Base-by-base conservation (phyloP, 2,888 invertebrate species). In the Torymus aiolomorphi region DNA sequence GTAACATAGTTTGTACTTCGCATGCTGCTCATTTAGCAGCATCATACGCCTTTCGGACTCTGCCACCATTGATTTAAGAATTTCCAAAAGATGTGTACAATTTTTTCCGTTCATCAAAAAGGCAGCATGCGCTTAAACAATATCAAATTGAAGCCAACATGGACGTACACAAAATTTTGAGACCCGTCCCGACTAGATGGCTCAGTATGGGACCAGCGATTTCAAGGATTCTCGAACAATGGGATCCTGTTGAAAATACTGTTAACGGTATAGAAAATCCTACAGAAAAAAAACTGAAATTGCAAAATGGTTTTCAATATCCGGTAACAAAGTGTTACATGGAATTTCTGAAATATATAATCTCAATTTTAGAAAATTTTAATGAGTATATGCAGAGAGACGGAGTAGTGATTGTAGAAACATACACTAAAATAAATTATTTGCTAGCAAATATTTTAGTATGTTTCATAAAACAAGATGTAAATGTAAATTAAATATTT, bases 41-140 rank as follows among this genome's bases (percentile, higher is more conserved):
- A 4, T 24, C 31, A 10, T 42, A 20, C 18, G 14, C 54, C 16
- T 14, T 54, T 14, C 0, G 8, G 54, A 31, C 24, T 20, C 5
- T 67, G 5, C 31, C 56, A 2, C 8, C 52, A 14, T 8, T 18
- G n/a, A 67, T 67, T 20, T 10, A 54, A 5, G 20, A 56, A 13
- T 69, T 69, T 31, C 24, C 24, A 4, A 13, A 42, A 24, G 31
- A 69, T 11, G 10, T 69, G 1, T 69, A 69, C 24, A 69, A 69
- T 69, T 54, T 56, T 54, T 69, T 69, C 3, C 24, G 14, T 14
- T n/a, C 16, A 2, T n/a, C 69, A 14, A 56, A 56, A 20, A 18
- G 18, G 8, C 20, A 56, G 16, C 57, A 69, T 24, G 2, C 14
- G 2, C 14, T 56, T 13, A 24, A 14, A 16, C 42, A n/a, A 10